Evolutionary conservation across 2,113 vertebrate species (phyloP).

Genomic region (Pseudolaguvia tuberculata): DNA sequence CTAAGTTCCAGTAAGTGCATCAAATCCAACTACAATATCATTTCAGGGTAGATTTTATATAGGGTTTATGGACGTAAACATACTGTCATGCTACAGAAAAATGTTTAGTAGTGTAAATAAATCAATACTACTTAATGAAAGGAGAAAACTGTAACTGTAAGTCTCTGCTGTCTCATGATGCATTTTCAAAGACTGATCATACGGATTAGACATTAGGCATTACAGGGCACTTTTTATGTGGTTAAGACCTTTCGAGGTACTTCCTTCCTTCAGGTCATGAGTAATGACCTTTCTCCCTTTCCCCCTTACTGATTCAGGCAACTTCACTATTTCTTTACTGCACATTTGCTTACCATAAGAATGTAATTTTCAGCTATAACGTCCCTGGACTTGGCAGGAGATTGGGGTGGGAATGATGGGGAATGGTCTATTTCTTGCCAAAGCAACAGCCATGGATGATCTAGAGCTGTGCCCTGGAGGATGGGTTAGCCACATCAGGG

Average conservation of each 20-base stretch:
- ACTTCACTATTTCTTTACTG: constrained; percentile 62
- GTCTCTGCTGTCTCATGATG: not conserved
- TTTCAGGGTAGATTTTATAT: too few relatives aligned
- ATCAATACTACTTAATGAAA: not conserved
- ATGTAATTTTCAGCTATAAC: constrained; percentile 72
- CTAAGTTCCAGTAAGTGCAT: not conserved
- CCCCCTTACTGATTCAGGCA: constrained; percentile 60
- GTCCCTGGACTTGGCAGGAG: constrained; percentile 66
- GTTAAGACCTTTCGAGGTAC: constrained; percentile 38
- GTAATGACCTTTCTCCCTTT: constrained; percentile 56
- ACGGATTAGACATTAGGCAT: constrained; percentile 21
- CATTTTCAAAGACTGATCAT: constrained; percentile 7
- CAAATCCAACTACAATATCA: constrained; percentile 11
- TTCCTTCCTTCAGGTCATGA: constrained; percentile 50
- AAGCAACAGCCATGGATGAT: constrained; percentile 65
- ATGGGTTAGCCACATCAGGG: constrained; percentile 65
- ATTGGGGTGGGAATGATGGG: constrained; percentile 30
- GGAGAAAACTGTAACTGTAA: not conserved
- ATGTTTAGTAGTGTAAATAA: not conserved
- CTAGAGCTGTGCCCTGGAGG: constrained; percentile 66
- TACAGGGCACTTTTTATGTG: constrained; percentile 26
- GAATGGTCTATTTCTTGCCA: constrained; percentile 65
- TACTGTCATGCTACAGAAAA: not conserved
- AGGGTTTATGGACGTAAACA: not conserved
- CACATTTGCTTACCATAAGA: constrained; percentile 72